These are phyloP conservation scores for Agrochola macilenta DNA, from an alignment of 2,888 invertebrate species.

Conservation along the genomic window DNA sequence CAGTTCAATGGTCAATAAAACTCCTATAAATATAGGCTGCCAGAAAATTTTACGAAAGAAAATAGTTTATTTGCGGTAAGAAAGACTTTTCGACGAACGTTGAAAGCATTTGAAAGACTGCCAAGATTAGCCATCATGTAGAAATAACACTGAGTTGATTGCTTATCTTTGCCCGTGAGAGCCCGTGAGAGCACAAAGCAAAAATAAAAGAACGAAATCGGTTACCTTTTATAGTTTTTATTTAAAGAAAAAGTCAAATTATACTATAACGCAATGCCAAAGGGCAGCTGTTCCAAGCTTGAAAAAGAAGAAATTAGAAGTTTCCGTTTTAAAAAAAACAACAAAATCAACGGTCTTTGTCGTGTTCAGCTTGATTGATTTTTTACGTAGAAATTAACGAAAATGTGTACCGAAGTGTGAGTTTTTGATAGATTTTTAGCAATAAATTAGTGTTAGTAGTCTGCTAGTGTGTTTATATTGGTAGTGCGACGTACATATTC, in stretches of 20 bases:
- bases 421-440: constrained; percentile 57
- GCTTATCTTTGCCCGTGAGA: no score
- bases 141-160: no score
- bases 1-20: no score
- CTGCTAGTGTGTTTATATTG: constrained; percentile 51
- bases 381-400: constrained; percentile 58
- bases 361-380: constrained; percentile 69
- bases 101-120: not conserved
- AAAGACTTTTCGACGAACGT: not conserved
- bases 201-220: not conserved
- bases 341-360: constrained; percentile 76
- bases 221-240: no score
- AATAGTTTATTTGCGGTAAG: not conserved
- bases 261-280: constrained; percentile 49
- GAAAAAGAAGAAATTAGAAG: constrained; percentile 21
- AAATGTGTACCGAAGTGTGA: constrained; percentile 73
- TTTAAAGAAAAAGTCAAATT: not conserved
- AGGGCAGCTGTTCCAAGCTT: constrained; percentile 25
- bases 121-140: not conserved
- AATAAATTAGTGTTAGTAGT: constrained; percentile 49
- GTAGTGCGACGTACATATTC: constrained; percentile 56
- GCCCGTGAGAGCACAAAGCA: not conserved
- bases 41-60: not conserved
- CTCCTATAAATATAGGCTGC: no score
- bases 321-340: constrained; percentile 68